Evolutionary conservation across 2,888 invertebrate genomes (phyloP), one percentile per base, ranked within the genome.

Genomic region (Epistrophella euchroma): DNA sequence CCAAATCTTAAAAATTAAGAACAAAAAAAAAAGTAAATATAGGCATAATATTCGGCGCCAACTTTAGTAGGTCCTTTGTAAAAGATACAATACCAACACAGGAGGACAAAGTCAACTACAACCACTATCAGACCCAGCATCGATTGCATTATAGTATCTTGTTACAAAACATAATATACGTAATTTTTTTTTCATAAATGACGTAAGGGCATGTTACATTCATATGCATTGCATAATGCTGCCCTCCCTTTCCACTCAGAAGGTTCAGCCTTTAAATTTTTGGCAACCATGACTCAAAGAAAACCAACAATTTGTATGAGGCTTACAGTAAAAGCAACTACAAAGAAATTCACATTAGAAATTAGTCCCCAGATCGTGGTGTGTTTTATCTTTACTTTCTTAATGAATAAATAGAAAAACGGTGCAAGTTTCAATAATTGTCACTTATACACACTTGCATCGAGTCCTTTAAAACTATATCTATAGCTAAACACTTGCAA

Each of bases 131-230:
- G 7, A 60, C 37, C 22, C 22, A 68, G 28, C 52, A 66, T 82
- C 66, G 73, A 56, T 81, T 66, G 35, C 76, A 76, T 72, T 71
- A 58, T 25, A 35, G 60, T 40, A 35, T 19, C n/a, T 47, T 11
- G 40, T n/a, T 19, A 50, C 5, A 73, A 32, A 40, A 47, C 19
- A 43, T n/a, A 43, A n/a, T 40, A 6, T 37, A 13, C 10, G 1
- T 10, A 37, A 15, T 13, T 43, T n/a, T 43, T 43, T n/a, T 43
- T 43, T 40, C 9, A 40, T 5, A 15, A 40, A 15, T 40, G 15
- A 40, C 40, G 40, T 40, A 40, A 40, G 40, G 15, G 1, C 37
- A 37, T 5, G 40, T 40, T 40, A 15, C 15, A 40, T 40, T 5
- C 40, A 15, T 40, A 5, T 15, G 1, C 40, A 15, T 40, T 40